Evolutionary conservation across 2,888 invertebrate species (phyloP).

Genomic region (Eilema depressum): DNA sequence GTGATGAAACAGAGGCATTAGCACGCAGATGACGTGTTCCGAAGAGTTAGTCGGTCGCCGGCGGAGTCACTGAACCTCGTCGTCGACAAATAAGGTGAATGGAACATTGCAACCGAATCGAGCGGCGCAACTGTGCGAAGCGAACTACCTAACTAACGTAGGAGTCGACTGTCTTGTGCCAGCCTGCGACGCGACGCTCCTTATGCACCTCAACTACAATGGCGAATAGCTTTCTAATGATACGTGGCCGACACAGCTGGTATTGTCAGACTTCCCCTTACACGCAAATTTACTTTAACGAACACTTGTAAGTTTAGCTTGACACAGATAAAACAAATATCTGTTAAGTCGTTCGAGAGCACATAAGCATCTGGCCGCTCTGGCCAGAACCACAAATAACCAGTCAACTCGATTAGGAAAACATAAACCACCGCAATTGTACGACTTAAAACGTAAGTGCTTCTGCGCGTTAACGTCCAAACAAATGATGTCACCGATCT

Average conservation of each 20-base stretch:
- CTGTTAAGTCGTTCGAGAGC: conserved; percentile 14
- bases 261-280: conserved; percentile 44
- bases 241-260: conserved; percentile 60
- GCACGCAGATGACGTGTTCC: conserved; percentile 80
- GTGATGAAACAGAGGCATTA: conserved; percentile 79
- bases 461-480: conserved; percentile 43
- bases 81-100: conserved; percentile 83
- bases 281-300: conserved; percentile 46
- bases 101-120: conserved; percentile 83
- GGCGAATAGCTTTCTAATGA: conserved; percentile 81
- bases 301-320: conserved; percentile 39
- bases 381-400: conserved; percentile 18
- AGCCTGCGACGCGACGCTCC: conserved; percentile 65
- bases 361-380: neutral
- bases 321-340: conserved; percentile 34
- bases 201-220: conserved; percentile 62
- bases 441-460: conserved; percentile 4
- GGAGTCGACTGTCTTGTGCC: conserved; percentile 58
- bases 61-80: conserved; percentile 84
- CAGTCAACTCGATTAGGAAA: conserved; percentile 21
- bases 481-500: conserved; percentile 56
- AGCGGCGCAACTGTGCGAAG: conserved; percentile 61
- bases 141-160: conserved; percentile 53
- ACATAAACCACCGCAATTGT: conserved; percentile 6
- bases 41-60: conserved; percentile 77